These are phyloP conservation scores for Phlogophora meticulosa DNA, from an alignment of 2,888 invertebrate genomes.

Conservation along the genomic window DNA sequence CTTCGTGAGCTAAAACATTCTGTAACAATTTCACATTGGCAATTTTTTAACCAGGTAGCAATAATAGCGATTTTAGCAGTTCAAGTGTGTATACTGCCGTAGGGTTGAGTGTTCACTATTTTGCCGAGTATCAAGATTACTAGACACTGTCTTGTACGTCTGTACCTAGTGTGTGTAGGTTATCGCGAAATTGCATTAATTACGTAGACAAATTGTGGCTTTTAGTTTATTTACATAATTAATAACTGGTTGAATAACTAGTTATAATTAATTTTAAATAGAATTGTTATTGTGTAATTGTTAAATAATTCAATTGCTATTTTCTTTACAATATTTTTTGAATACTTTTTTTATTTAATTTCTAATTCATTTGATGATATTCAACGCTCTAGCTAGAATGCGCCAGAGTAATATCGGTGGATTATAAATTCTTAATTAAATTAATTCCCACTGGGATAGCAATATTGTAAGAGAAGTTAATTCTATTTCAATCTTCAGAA, in stretches of 20 bases:
- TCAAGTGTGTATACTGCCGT: no score
- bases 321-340: no score
- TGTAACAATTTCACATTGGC: no score
- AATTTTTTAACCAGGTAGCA: no score
- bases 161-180: conserved; percentile 37
- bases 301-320: no score
- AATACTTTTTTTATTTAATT: no score
- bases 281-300: no score
- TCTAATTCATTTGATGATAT: no score
- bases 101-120: not conserved
- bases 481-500: conserved; percentile 17
- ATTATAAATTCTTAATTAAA: no score
- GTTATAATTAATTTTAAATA: conserved; percentile 27
- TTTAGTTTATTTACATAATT: conserved; percentile 14
- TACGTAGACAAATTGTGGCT: conserved; percentile 32
- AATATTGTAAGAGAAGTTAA: not conserved
- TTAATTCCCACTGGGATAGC: not conserved
- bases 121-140: conserved; percentile 2
- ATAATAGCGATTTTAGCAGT: no score
- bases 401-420: no score
- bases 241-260: conserved; percentile 13
- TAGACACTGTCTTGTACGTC: not conserved
- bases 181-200: conserved; percentile 39
- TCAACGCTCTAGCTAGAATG: not conserved
- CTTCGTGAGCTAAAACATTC: no score